Conservation (phyloP, 2,797 vertebrate species). For the Parauchenoglanis ngamensis region DNA sequence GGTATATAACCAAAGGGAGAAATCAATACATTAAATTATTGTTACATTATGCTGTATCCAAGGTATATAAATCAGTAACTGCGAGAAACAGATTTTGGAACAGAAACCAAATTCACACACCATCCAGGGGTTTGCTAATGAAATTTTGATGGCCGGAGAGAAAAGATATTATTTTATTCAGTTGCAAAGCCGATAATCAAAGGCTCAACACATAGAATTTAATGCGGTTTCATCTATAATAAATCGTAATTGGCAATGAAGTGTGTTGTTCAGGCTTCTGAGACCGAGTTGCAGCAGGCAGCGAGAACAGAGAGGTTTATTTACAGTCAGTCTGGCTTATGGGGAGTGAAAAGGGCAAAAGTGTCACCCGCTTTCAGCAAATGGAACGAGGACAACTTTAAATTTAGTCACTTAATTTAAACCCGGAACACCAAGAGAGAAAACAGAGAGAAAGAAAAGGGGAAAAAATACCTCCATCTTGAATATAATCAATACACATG, state of each 20-base stretch:
- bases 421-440: constrained; percentile 1
- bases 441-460: background rate
- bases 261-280: constrained; percentile 45
- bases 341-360: constrained; percentile 48
- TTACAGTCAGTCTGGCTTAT: constrained; percentile 31
- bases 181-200: constrained; percentile 54
- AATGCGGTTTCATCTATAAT: constrained; percentile 55
- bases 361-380: constrained; percentile 42
- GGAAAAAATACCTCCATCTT: background rate
- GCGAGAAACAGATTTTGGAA: background rate
- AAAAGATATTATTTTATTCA: constrained; percentile 57
- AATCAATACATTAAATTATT: constrained; percentile 11
- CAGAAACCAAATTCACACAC: background rate
- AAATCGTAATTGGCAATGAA: constrained; percentile 49
- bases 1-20: constrained; percentile 1
- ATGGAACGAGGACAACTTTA: constrained; percentile 15
- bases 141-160: constrained; percentile 56
- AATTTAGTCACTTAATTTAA: constrained; percentile 43
- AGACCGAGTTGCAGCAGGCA: constrained; percentile 31
- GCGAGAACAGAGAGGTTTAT: constrained; percentile 29
- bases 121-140: constrained; percentile 41
- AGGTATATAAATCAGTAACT: background rate
- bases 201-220: constrained; percentile 46
- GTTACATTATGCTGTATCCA: background rate
- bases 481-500: background rate